Base-by-base conservation (phyloP, 1,140 invertebrate genomes). In the Macrocentrus cingulum region DNA sequence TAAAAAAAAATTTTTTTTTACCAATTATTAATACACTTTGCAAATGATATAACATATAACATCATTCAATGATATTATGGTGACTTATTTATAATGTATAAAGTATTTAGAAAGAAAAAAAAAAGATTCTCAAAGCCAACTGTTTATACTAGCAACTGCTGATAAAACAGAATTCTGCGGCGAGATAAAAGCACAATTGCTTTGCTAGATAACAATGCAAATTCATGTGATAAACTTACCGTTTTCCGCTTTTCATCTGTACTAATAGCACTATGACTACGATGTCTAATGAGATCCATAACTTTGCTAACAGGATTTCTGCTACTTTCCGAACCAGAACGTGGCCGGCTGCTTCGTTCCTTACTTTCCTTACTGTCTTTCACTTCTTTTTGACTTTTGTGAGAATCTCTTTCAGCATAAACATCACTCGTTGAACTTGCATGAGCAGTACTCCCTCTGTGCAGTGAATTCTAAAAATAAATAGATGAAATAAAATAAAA, bases 221-320 rank as follows among this genome's bases (percentile, higher is more conserved):
- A 29, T 9, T 29, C 25, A 29, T 29, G n/a, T n/a, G 4, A 29
- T 5, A 4, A 37, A 86, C 88, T 87, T 72, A 92, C 90, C 81
- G 87, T 85, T 83, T 87, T 87, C 50, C 88, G 76, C 74, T 87
- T 89, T 56, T 91, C 90, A 39, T 87, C 86, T 23, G 88, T 83
- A 45, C 83, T 83, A 46, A 85, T 79, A 45, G 84, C 85, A 66
- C 87, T 87, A 64, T 89, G 88, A 51, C 90, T 88, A 61, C 91
- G 83, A 68, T 90, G 87, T 39, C 91, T 83, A 71, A 95, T 94
- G 64, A 95, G 87, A 75, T 95, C 91, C 84, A 94, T 94, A 37
- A 95, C 90, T 82, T 92, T 94, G 54, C 87, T 88, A 72, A 92
- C 90, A 6, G 90, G 87, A 65, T 88, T 90, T 60, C 81, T 75